A percentile compares a stretch with the other conserved stretches of the same genome.
Evolutionary conservation across 2,797 vertebrate species (phyloP).

Genomic region (Chanos chanos): DNA sequence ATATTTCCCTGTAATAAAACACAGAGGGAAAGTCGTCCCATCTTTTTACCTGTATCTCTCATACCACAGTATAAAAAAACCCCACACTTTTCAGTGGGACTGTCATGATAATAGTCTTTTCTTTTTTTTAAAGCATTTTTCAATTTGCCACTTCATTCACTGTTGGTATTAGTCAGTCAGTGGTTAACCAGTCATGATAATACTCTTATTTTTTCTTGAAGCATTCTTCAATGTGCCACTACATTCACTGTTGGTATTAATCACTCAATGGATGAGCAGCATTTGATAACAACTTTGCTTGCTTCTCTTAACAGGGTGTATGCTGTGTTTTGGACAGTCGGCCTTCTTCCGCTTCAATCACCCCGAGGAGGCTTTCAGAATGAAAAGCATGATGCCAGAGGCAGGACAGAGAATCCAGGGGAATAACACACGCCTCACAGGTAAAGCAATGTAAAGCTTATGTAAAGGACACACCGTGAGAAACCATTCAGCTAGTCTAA

Average conservation of each 20-base stretch:
- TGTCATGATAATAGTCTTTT: not conserved
- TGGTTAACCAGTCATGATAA: not conserved
- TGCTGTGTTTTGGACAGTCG: constrained; percentile 94
- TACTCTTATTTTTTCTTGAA: not conserved
- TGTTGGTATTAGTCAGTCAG: not conserved
- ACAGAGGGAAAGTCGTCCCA: constrained; percentile 6
- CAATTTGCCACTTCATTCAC: too few relatives aligned
- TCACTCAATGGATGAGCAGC: not conserved
- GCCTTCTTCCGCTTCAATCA: constrained; percentile 95
- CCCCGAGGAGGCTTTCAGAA: constrained; percentile 91
- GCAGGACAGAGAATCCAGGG: constrained; percentile 55
- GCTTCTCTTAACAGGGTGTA: constrained; percentile 77
- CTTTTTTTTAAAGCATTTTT: not conserved
- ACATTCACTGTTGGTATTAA: not conserved
- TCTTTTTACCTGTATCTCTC: constrained; percentile 10
- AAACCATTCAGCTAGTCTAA: too few relatives aligned
- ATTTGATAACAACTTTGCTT: not conserved
- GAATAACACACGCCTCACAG: constrained; percentile 65
- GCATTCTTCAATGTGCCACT: too few relatives aligned
- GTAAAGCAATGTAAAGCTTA: constrained; percentile 65
- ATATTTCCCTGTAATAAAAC: constrained; percentile 17
- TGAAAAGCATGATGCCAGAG: constrained; percentile 91
- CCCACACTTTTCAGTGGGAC: not conserved
- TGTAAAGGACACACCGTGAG: too few relatives aligned
- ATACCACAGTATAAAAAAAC: not conserved